These are phyloP conservation scores for Pimephales promelas DNA, from an alignment of 2,113 vertebrate genomes.

Conservation along the genomic window DNA sequence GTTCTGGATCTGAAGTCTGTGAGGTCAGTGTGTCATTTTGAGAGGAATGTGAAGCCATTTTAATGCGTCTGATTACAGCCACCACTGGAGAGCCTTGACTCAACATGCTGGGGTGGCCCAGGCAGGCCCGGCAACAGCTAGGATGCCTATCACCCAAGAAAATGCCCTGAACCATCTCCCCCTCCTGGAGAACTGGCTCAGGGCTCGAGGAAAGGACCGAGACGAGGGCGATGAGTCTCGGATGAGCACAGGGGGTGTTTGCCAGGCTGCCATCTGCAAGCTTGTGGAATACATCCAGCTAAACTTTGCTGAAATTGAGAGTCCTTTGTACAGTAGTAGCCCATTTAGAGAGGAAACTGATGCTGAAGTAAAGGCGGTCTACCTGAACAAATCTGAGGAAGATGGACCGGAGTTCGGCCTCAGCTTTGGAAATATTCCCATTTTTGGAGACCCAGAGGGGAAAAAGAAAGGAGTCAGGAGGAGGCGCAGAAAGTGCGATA, in stretches of 20 bases:
- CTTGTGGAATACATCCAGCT: conserved; percentile 92
- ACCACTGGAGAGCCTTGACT: conserved; percentile 39
- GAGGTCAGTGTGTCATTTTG: background rate
- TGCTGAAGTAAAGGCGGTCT: conserved; percentile 85
- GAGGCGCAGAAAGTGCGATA: conserved; percentile 78
- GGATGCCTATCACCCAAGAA: conserved; percentile 96
- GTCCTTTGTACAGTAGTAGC: conserved; percentile 46
- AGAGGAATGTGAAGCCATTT: conserved; percentile 51
- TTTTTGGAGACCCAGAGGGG: conserved; percentile 89
- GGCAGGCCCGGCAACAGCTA: conserved; percentile 60
- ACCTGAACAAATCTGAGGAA: conserved; percentile 77
- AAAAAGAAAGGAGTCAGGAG: conserved; percentile 83
- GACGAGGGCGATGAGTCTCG: conserved; percentile 43
- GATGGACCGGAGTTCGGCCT: conserved; percentile 84
- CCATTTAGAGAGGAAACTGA: conserved; percentile 66
- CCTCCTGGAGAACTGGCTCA: conserved; percentile 88
- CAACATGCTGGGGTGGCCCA: conserved; percentile 72
- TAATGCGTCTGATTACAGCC: conserved; percentile 32
- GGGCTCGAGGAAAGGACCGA: conserved; percentile 66
- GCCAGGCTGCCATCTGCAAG: conserved; percentile 87
- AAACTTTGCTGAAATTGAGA: conserved; percentile 82
- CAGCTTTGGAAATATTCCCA: conserved; percentile 94
- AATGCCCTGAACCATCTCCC: conserved; percentile 86
- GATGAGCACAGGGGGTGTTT: conserved; percentile 70
- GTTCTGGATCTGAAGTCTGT: conserved; percentile 29